Evolutionary conservation across 2,797 vertebrate species (phyloP).

Genomic region (Sebastiscus tertius): DNA sequence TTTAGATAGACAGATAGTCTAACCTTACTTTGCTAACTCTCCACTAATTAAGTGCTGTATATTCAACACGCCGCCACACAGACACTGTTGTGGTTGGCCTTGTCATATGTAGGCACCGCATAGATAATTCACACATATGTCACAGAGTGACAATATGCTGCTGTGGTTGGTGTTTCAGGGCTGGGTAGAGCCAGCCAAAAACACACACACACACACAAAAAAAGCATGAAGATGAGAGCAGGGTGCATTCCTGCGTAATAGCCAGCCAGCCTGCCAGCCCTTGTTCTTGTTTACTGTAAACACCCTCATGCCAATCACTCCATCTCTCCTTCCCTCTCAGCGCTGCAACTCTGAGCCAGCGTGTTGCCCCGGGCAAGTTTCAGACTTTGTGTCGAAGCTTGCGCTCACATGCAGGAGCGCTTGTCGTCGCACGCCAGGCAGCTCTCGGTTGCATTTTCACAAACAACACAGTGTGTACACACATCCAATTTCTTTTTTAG

Average conservation of each 20-base stretch:
- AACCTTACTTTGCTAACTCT: background rate
- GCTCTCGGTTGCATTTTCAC: constrained; percentile 24
- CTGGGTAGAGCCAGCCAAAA: constrained; percentile 1
- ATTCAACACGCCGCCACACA: background rate
- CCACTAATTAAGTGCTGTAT: constrained; percentile 7
- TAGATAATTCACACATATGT: constrained; percentile 37
- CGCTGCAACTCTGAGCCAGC: constrained; percentile 45
- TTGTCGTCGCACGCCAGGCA: constrained; percentile 11
- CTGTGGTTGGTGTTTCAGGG: constrained; percentile 30
- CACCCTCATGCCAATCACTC: constrained; percentile 72
- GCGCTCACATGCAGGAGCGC: constrained; percentile 46
- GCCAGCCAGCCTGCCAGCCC: constrained; percentile 49
- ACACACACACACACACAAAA: background rate
- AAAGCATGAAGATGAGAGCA: constrained; percentile 50
- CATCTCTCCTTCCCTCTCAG: constrained; percentile 29
- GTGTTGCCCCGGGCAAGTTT: constrained; percentile 56
- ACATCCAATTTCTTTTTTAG: background rate
- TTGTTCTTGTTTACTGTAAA: constrained; percentile 78
- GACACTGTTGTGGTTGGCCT: background rate
- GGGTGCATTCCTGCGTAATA: constrained; percentile 76
- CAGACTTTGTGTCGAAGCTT: constrained; percentile 38
- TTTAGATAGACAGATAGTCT: background rate
- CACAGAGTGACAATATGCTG: constrained; percentile 19
- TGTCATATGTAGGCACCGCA: constrained; percentile 5
- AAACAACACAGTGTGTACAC: background rate